These are phyloP conservation scores for Paramormyrops kingsleyae DNA, from an alignment of 2,113 vertebrate genomes.

Conservation along the genomic window DNA sequence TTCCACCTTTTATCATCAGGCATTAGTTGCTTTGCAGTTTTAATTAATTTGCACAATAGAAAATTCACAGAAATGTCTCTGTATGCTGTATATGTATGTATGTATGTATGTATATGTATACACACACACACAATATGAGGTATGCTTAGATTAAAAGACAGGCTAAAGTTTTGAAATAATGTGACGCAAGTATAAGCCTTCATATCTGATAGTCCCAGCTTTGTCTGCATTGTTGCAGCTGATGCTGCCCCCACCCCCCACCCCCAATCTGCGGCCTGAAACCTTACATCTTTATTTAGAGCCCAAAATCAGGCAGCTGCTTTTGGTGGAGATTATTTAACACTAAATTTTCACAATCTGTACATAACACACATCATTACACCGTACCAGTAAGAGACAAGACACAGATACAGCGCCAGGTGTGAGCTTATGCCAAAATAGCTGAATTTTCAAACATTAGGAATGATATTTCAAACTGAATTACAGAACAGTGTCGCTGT, in stretches of 20 bases:
- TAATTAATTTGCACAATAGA: not conserved
- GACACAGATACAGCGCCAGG: not conserved
- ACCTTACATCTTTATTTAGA: conserved; percentile 20
- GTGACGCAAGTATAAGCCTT: not conserved
- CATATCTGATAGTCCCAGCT: not conserved
- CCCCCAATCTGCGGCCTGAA: conserved; percentile 11
- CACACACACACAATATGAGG: not conserved
- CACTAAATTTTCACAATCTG: not conserved
- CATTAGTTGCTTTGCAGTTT: not conserved
- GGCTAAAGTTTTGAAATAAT: not conserved
- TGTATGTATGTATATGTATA: not conserved
- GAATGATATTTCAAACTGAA: not conserved
- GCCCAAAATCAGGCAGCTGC: conserved; percentile 12
- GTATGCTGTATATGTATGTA: not conserved
- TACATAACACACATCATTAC: not conserved
- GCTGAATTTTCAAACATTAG: not conserved
- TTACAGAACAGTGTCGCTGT: not conserved
- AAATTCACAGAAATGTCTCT: not conserved
- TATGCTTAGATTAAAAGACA: not conserved
- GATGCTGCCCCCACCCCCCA: not conserved
- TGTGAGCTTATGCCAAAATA: not conserved
- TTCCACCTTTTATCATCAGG: not conserved
- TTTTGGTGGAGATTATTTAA: not conserved
- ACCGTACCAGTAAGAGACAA: not conserved
- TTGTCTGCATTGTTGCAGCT: conserved; percentile 8